phyloP scores from a whole-genome alignment of 2,113 vertebrate species.

The Chaetodon trifascialis region DNA sequence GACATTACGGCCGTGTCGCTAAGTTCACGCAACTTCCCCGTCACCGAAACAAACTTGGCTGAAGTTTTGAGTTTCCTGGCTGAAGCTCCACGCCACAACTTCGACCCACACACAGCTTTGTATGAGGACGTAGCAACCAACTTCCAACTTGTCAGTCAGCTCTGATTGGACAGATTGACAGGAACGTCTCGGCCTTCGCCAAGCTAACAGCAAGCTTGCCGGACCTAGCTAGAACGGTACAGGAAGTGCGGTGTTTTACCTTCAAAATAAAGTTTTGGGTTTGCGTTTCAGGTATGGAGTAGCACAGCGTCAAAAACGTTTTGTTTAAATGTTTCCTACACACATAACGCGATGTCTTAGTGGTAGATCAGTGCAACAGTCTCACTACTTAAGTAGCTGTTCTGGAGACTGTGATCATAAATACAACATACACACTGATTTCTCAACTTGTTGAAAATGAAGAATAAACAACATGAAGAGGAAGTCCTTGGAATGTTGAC shows the following conservation, averaged over 20 bases:
- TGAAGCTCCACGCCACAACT: slow-evolving; percentile 23
- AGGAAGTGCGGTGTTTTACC: background rate
- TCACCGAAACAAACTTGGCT: background rate
- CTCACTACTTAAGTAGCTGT: background rate
- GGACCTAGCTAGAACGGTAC: background rate
- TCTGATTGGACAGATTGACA: slow-evolving; percentile 59
- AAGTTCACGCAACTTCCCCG: background rate
- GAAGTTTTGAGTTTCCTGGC: background rate
- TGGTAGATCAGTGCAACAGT: too few relatives aligned
- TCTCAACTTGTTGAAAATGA: background rate
- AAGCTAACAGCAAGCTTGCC: slow-evolving; percentile 2
- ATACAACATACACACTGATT: background rate
- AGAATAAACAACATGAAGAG: background rate
- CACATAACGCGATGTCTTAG: too few relatives aligned
- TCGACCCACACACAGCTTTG: slow-evolving; percentile 24
- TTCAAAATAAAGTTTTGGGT: slow-evolving; percentile 44
- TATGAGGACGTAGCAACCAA: slow-evolving; percentile 48
- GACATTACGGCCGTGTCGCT: background rate
- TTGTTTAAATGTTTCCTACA: too few relatives aligned
- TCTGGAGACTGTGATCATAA: background rate
- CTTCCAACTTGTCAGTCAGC: slow-evolving; percentile 42
- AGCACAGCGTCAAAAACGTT: too few relatives aligned
- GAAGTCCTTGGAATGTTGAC: too few relatives aligned
- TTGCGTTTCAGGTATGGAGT: too few relatives aligned
- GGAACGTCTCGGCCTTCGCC: slow-evolving; percentile 4